Percentiles rank a stretch among this genome's conserved stretches.
Conservation (phyloP, 2,113 vertebrate species). For the Peucedramus taeniatus region DNA sequence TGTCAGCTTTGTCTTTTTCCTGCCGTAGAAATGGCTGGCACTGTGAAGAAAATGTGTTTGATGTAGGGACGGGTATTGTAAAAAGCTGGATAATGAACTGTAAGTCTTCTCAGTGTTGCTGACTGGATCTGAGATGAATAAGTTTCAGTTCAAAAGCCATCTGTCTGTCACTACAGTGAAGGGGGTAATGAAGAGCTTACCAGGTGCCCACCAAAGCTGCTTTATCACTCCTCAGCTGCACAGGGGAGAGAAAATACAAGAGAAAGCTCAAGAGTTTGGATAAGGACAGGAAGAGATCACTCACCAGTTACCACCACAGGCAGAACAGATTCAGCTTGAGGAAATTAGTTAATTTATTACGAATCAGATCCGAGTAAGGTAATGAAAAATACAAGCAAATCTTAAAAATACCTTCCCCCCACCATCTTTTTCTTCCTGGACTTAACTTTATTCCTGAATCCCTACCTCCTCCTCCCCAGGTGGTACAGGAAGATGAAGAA, state of each 20-base stretch:
- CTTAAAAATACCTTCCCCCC: not conserved
- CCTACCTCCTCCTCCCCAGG: rapidly evolving
- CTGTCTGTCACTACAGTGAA: not conserved
- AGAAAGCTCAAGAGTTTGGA: not conserved
- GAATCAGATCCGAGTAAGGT: not conserved
- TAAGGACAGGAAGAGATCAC: not conserved
- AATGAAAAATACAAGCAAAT: not conserved
- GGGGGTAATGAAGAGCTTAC: not conserved
- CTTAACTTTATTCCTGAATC: not conserved
- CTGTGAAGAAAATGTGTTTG: not conserved
- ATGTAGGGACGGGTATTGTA: not conserved
- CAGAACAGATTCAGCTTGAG: not conserved
- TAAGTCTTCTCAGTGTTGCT: not conserved
- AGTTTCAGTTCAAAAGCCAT: not conserved
- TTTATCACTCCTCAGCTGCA: not conserved
- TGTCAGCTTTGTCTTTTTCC: not conserved
- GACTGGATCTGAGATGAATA: not conserved
- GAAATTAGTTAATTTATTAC: not conserved
- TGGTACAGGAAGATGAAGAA: not conserved
- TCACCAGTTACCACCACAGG: not conserved
- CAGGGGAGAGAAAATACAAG: not conserved
- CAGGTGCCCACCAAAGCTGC: not conserved
- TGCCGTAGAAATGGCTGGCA: not conserved
- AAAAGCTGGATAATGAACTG: not conserved
- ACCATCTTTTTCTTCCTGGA: not conserved